These are phyloP conservation scores for Drosophila melanica DNA, from an alignment of 1,140 invertebrate species.

Conservation along the genomic window DNA sequence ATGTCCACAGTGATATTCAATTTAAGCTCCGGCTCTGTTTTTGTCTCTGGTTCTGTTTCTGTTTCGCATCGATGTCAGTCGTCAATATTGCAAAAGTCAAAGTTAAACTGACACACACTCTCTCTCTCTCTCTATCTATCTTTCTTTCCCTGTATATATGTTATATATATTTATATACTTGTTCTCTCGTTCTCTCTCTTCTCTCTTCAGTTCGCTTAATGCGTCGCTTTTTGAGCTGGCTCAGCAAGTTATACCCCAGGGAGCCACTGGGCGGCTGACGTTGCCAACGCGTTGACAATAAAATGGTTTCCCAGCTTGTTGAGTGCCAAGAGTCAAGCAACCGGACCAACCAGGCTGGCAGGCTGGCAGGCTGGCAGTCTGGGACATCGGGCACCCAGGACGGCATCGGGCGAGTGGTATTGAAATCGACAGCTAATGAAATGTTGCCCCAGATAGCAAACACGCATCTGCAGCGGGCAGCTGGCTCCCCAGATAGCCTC, in stretches of 20 bases:
- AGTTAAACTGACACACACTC: slow-evolving; percentile 17
- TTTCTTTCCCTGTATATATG: background rate
- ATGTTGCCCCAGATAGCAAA: slow-evolving; percentile 32
- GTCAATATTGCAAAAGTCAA: slow-evolving; percentile 43
- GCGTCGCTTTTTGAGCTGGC: slow-evolving; percentile 22
- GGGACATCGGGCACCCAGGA: background rate
- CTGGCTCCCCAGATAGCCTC: slow-evolving; percentile 5
- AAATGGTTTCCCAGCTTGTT: slow-evolving; percentile 32
- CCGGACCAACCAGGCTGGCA: background rate
- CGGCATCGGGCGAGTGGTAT: slow-evolving; percentile 20
- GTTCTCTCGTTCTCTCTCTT: background rate
- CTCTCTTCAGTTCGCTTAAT: background rate
- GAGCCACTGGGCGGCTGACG: slow-evolving; percentile 36
- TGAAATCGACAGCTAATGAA: slow-evolving; percentile 55
- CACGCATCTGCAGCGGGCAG: slow-evolving; percentile 19
- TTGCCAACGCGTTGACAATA: slow-evolving; percentile 33
- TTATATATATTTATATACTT: too few relatives aligned
- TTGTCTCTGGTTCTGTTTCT: background rate
- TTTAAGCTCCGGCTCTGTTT: slow-evolving; percentile 24
- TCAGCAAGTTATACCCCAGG: slow-evolving; percentile 36
- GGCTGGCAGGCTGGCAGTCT: background rate
- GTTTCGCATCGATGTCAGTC: slow-evolving; percentile 8
- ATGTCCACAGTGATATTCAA: slow-evolving; percentile 40
- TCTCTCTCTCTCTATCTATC: background rate
- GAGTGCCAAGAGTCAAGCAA: slow-evolving; percentile 19